phyloP scores from a whole-genome alignment of 2,113 vertebrate species.

The Heloderma charlesbogerti region DNA sequence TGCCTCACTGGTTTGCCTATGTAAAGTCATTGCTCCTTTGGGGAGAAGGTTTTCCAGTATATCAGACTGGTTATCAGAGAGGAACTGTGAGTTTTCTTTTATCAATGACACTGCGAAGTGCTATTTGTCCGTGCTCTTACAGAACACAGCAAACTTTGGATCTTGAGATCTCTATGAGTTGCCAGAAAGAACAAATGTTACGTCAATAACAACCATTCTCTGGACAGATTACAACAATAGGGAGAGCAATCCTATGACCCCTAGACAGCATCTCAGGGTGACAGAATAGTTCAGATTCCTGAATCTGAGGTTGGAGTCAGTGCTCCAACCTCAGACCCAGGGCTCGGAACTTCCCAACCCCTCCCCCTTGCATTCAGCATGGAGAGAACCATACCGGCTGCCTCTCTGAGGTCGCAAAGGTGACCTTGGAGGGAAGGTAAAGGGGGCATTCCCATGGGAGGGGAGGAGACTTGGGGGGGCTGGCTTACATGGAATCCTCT shows the following conservation, averaged over 20 bases:
- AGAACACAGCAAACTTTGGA: neutral
- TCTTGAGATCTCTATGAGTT: neutral
- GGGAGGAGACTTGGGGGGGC: too few relatives aligned
- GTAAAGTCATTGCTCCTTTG: slow-evolving; percentile 10
- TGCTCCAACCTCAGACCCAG: too few relatives aligned
- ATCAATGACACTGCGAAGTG: neutral
- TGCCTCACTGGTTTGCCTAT: neutral
- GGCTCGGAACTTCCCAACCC: too few relatives aligned
- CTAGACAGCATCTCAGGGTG: too few relatives aligned
- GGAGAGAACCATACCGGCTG: too few relatives aligned
- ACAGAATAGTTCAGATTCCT: too few relatives aligned
- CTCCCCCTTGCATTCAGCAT: too few relatives aligned
- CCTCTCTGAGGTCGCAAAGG: too few relatives aligned
- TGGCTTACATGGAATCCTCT: too few relatives aligned
- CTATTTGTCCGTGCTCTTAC: neutral
- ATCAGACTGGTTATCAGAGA: neutral
- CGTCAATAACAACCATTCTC: neutral
- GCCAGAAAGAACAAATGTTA: neutral
- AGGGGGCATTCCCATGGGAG: too few relatives aligned
- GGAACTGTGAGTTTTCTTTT: neutral
- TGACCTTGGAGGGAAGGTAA: too few relatives aligned
- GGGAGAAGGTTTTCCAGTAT: neutral
- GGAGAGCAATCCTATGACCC: neutral
- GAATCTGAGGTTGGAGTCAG: too few relatives aligned
- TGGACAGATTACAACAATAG: neutral